Conservation (phyloP, 2,888 invertebrate species). For the Drosophila meridiana region DNA sequence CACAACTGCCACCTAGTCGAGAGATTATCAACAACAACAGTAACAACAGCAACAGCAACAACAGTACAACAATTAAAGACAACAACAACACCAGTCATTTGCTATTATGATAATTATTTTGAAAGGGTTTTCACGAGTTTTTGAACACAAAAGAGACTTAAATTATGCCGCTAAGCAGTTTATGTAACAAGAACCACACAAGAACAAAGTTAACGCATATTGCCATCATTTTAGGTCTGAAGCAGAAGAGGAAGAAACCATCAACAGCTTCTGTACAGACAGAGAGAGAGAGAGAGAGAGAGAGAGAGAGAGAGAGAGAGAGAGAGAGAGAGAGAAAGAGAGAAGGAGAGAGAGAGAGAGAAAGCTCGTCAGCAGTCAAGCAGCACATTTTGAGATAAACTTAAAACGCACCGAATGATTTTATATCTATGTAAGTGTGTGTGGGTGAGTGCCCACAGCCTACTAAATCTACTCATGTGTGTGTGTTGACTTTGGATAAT, state of each 20-base stretch:
- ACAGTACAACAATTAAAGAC: constrained; percentile 19
- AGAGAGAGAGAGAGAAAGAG: too few relatives aligned
- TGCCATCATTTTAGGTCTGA: constrained; percentile 43
- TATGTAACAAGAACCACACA: constrained; percentile 54
- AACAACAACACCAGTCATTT: constrained; percentile 39
- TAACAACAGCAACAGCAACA: constrained; percentile 18
- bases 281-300: background rate
- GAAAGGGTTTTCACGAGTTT: constrained; percentile 73
- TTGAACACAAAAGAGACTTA: constrained; percentile 75
- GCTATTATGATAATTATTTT: constrained; percentile 72
- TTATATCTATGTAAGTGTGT: constrained; percentile 5
- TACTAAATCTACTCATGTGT: constrained; percentile 8
- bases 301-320: too few relatives aligned
- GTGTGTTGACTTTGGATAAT: constrained; percentile 77
- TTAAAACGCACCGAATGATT: constrained; percentile 75
- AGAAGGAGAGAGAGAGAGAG: background rate
- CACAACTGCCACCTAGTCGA: constrained; percentile 10
- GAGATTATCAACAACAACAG: constrained; percentile 15
- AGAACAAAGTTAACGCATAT: constrained; percentile 57
- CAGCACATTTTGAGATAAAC: constrained; percentile 75
- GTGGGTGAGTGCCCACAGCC: background rate
- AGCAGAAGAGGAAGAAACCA: background rate
- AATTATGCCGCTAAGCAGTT: constrained; percentile 78
- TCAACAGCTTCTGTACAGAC: background rate
- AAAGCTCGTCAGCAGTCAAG: constrained; percentile 75